phyloP scores from a whole-genome alignment of 2,888 invertebrate species.

The Cryptophagus acutangulus region DNA sequence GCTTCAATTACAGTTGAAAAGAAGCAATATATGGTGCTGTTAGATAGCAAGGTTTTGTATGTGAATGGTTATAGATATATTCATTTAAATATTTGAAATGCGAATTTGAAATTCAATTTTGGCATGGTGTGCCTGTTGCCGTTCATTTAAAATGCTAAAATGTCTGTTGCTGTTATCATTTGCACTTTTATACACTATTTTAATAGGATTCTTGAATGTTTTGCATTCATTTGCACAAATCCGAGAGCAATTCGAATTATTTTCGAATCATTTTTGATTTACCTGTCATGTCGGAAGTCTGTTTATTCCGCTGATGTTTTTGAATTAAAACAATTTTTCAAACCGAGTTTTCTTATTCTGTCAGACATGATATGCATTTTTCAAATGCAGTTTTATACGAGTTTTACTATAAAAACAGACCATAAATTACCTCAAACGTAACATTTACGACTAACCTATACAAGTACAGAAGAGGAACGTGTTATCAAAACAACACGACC shows the following conservation, averaged over 20 bases:
- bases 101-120: constrained; percentile 1
- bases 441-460: constrained; percentile 1
- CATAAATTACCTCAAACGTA: not conserved
- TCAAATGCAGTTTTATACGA: no score
- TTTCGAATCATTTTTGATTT: no score
- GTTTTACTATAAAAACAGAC: no score
- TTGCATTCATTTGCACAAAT: constrained; percentile 10
- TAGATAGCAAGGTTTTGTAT: not conserved
- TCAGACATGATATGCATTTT: no score
- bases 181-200: constrained; percentile 10
- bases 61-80: constrained; percentile 1
- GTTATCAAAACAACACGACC: no score
- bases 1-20: not conserved
- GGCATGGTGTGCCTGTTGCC: constrained; percentile 13
- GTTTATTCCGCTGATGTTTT: no score
- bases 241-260: no score
- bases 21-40: constrained; percentile 1
- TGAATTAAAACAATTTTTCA: no score
- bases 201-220: constrained; percentile 9
- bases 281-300: no score
- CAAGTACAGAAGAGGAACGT: no score
- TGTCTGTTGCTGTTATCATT: constrained; percentile 6
- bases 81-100: constrained; percentile 1
- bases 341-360: no score
- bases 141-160: constrained; percentile 16